Evolutionary conservation across 2,888 invertebrate species (phyloP).

Genomic region (Pocota personata): DNA sequence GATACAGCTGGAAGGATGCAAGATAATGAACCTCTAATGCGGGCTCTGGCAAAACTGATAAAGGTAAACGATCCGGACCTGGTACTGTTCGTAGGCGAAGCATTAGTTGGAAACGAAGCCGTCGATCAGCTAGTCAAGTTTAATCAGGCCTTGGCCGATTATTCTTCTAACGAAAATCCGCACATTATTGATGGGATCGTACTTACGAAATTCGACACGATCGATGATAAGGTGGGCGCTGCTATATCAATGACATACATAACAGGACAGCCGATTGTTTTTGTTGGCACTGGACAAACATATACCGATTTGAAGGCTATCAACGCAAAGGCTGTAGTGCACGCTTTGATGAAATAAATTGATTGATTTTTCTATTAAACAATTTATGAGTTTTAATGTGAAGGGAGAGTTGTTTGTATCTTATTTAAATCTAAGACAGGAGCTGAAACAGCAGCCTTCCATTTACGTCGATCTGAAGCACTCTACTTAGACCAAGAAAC

Average conservation of each 20-base stretch:
- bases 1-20: conserved; percentile 99
- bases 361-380: conserved; percentile 20
- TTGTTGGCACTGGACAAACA: conserved; percentile 99
- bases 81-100: conserved; percentile 99
- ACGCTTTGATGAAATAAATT: conserved; percentile 94
- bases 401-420: not conserved
- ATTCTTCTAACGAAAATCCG: conserved; percentile 89
- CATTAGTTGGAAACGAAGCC: conserved; percentile 99
- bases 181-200: conserved; percentile 99
- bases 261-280: conserved; percentile 98
- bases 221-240: conserved; percentile 99
- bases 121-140: conserved; percentile 99
- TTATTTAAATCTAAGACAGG: no score
- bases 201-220: conserved; percentile 99
- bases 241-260: conserved; percentile 99
- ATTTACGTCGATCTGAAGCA: no score
- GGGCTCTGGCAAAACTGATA: conserved; percentile 98
- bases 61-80: conserved; percentile 98
- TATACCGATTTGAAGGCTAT: conserved; percentile 98
- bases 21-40: conserved; percentile 99
- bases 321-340: conserved; percentile 97
- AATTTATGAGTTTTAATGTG: not conserved
- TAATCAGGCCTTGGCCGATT: conserved; percentile 98
- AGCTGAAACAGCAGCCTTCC: no score
- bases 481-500: no score